Percentiles rank a stretch among this genome's conserved stretches.
These are phyloP conservation scores for Chlamydotis undulata DNA, from an alignment of 2,113 vertebrate species.

Conservation along the genomic window DNA sequence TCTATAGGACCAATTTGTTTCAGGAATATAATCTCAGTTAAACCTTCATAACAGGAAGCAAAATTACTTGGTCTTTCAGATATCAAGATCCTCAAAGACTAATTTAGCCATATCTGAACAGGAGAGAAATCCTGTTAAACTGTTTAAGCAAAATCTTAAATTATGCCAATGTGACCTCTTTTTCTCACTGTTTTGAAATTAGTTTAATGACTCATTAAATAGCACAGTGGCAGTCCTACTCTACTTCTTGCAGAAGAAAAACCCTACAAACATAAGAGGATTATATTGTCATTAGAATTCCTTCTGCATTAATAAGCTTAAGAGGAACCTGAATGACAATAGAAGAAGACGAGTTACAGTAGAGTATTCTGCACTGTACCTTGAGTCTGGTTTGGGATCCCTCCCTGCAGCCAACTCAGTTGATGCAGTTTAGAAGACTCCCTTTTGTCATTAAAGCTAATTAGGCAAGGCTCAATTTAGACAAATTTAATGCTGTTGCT, in stretches of 20 bases:
- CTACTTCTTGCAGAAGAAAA: conserved; percentile 10
- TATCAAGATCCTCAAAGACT: background rate
- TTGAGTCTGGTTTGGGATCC: background rate
- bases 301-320: conserved; percentile 25
- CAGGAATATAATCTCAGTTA: background rate
- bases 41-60: background rate
- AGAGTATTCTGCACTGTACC: background rate
- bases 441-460: conserved; percentile 16
- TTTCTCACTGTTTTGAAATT: background rate
- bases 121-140: conserved; percentile 6
- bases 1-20: background rate
- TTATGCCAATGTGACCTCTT: background rate
- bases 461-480: background rate
- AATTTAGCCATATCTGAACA: background rate
- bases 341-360: background rate
- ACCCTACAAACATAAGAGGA: background rate
- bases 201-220: background rate
- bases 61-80: background rate
- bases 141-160: background rate
- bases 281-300: conserved; percentile 10
- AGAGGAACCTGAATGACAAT: background rate
- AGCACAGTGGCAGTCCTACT: background rate
- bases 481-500: background rate
- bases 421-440: background rate
- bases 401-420: background rate